Evolutionary conservation across 1,140 invertebrate genomes (phyloP).

Genomic region (Pectinophora gossypiella): DNA sequence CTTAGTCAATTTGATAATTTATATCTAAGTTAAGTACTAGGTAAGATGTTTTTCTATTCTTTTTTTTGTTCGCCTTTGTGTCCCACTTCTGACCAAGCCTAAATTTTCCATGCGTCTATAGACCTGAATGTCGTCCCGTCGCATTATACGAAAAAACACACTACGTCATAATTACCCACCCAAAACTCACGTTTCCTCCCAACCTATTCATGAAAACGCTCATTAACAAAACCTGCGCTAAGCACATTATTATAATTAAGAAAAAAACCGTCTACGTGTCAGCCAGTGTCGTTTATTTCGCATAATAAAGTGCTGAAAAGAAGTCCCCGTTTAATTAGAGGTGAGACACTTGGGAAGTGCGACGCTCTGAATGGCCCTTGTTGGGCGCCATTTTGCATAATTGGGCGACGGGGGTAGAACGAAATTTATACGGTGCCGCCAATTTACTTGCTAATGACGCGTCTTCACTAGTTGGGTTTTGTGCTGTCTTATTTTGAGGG

Average conservation of each 20-base stretch:
- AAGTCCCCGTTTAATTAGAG: constrained; percentile 71
- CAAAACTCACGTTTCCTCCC: too few relatives aligned
- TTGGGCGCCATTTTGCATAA: constrained; percentile 72
- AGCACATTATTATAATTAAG: constrained; percentile 1
- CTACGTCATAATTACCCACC: too few relatives aligned
- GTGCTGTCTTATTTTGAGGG: not conserved
- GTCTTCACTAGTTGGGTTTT: constrained; percentile 30
- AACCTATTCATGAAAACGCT: not conserved
- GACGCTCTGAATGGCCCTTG: constrained; percentile 59
- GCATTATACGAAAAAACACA: too few relatives aligned
- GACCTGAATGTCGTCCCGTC: too few relatives aligned
- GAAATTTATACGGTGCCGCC: constrained; percentile 68
- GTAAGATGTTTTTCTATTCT: too few relatives aligned
- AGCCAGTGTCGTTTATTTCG: constrained; percentile 20
- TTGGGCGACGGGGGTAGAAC: constrained; percentile 58
- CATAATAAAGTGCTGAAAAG: constrained; percentile 72
- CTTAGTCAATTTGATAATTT: too few relatives aligned
- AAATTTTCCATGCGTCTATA: too few relatives aligned
- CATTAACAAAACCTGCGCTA: not conserved
- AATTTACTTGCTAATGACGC: constrained; percentile 73
- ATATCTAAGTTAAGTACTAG: too few relatives aligned
- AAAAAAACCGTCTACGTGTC: constrained; percentile 7
- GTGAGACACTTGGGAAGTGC: constrained; percentile 61
- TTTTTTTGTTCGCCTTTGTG: too few relatives aligned
- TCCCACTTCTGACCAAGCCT: too few relatives aligned